Base-by-base conservation (phyloP, 2,888 invertebrate genomes). In the Conistra vaccinii region DNA sequence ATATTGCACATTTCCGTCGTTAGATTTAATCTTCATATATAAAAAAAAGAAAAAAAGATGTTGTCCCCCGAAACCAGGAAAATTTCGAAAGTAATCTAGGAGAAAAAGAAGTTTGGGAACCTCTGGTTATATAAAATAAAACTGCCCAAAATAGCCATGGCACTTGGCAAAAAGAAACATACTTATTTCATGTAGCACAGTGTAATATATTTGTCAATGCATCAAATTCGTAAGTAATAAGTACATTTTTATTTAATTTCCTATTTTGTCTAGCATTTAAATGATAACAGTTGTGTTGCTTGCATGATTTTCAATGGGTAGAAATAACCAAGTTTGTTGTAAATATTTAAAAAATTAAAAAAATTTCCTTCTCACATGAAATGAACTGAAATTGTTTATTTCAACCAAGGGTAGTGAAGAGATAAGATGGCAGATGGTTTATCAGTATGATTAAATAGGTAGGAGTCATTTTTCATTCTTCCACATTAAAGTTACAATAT, bases 121-220 rank as follows among this genome's bases (percentile, higher is more conserved):
- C n/a, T n/a, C n/a, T n/a, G n/a, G n/a, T n/a, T n/a, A n/a, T n/a
- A n/a, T n/a, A n/a, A n/a, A n/a, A n/a, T n/a, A 45, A 17, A 51
- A 39, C 3, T 26, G 12, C 14, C 26, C 39, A 65, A n/a, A 32
- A 32, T 20, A 45, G 7, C 7, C 12, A 7, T 23, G 17, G 61
- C 17, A 29, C 7, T 63, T 29, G 7, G 4, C 17, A 53, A 71
- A 39, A 53, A 70, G 42, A 20, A 23, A 29, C 17, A 72, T 39
- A 17, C 12, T 42, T 39, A 17, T 9, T 42, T 42, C 42, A 20
- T 42, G 20, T 42, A 42, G 26, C 26, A 70, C 17, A 35, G 26
- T 70, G 71, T 12, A 69, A 4, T 65, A 65, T 7, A 48, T 51
- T 69, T 20, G 39, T 23, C 26, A 35, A n/a, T 70, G 23, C 35